phyloP scores from a whole-genome alignment of 2,113 vertebrate genomes.

The Alces alces region DNA sequence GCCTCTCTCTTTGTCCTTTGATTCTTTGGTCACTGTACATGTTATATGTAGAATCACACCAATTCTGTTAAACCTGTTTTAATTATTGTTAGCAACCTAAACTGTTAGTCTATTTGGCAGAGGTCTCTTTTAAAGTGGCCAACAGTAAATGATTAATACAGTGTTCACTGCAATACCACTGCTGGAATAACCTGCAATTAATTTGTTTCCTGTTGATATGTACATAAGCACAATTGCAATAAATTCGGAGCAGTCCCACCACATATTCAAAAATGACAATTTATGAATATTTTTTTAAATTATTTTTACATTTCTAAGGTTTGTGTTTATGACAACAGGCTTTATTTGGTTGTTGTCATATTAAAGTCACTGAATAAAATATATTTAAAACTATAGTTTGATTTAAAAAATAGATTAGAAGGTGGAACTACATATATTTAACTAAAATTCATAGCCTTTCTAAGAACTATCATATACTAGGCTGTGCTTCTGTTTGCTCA shows the following conservation, averaged over 20 bases:
- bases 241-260: slow-evolving; percentile 41
- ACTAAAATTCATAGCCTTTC: neutral
- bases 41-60: neutral
- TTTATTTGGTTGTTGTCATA: neutral
- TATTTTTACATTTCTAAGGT: neutral
- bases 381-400: neutral
- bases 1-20: neutral
- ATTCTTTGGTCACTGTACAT: neutral
- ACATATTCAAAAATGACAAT: neutral
- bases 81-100: slow-evolving; percentile 33
- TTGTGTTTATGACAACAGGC: neutral
- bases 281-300: slow-evolving; percentile 2
- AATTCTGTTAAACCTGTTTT: slow-evolving; percentile 35
- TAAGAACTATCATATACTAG: neutral
- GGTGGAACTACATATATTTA: neutral
- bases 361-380: neutral
- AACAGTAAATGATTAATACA: slow-evolving; percentile 53
- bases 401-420: neutral
- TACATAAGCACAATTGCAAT: neutral
- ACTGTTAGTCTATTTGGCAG: slow-evolving; percentile 28
- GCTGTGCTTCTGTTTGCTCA: neutral
- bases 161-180: slow-evolving; percentile 29
- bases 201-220: slow-evolving; percentile 53
- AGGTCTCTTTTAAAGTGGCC: slow-evolving; percentile 40
- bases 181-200: neutral